These are phyloP conservation scores for Morinoia aosen DNA, from an alignment of 2,888 invertebrate species.

Conservation along the genomic window DNA sequence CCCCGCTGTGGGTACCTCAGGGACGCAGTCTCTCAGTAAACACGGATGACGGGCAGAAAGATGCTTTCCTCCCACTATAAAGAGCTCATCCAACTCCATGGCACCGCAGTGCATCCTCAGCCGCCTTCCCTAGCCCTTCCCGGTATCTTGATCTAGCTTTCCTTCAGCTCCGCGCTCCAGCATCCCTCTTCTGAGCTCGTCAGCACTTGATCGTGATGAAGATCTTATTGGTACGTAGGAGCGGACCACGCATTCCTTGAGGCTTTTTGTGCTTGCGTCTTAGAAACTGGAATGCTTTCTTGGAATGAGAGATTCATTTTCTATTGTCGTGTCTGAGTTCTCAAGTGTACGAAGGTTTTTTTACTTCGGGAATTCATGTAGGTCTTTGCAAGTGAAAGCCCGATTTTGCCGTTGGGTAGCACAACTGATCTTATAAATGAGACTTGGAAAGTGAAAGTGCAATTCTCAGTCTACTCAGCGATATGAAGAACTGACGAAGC, in stretches of 20 bases:
- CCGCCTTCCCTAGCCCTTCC: constrained; percentile 21
- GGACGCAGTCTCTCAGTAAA: constrained; percentile 35
- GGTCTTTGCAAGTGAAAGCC: not conserved
- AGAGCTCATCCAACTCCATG: constrained; percentile 2
- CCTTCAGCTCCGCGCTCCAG: not conserved
- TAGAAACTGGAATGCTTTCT: not conserved
- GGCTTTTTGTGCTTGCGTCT: not conserved
- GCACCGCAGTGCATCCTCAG: constrained; percentile 27
- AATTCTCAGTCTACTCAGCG: not conserved
- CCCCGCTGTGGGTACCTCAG: constrained; percentile 32
- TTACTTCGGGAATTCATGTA: not conserved
- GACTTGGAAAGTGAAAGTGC: not conserved
- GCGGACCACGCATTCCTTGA: not conserved
- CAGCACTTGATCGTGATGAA: constrained; percentile 33
- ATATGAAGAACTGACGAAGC: not conserved
- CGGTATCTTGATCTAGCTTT: constrained; percentile 7
- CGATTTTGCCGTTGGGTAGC: not conserved
- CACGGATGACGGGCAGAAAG: constrained; percentile 22
- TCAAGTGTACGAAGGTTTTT: not conserved
- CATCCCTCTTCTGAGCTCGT: not conserved
- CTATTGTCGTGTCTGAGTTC: not conserved
- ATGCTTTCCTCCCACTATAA: constrained; percentile 42
- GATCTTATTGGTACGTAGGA: constrained; percentile 43
- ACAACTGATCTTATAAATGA: not conserved
- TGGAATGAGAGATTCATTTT: not conserved